A percentile compares a stretch with the other conserved stretches of the same genome.
These are phyloP conservation scores for Cyphomyrus discorhynchus DNA, from an alignment of 2,113 vertebrate species.

Conservation along the genomic window DNA sequence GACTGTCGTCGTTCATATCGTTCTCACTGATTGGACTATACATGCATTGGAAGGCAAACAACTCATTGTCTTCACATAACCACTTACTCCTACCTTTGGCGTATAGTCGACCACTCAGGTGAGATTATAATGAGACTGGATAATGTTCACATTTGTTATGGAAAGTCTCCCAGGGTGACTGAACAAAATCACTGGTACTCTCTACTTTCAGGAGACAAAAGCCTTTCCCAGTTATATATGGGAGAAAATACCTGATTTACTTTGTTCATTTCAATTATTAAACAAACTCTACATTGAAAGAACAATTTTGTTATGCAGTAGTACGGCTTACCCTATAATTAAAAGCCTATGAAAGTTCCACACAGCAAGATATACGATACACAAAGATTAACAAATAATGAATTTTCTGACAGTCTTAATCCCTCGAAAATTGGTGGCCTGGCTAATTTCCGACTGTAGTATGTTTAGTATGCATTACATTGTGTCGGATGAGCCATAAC, in stretches of 20 bases:
- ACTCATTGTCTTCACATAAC: neutral
- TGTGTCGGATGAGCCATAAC: neutral
- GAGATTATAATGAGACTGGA: neutral
- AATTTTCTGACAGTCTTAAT: neutral
- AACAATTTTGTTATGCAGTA: neutral
- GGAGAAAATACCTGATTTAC: neutral
- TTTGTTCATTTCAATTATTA: constrained; percentile 7
- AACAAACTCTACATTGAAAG: neutral
- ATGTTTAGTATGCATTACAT: neutral
- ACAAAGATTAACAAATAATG: neutral
- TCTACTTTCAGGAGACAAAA: neutral
- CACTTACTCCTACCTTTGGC: neutral
- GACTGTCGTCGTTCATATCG: neutral
- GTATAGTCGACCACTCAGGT: neutral
- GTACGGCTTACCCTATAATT: neutral
- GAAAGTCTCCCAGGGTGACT: neutral
- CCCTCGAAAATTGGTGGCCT: neutral
- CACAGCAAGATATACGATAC: neutral
- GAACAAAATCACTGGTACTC: neutral
- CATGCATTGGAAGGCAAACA: too few species aligned
- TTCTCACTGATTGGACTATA: neutral
- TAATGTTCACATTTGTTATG: neutral
- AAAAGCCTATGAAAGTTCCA: neutral
- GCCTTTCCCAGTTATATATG: neutral
- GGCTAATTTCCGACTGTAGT: neutral